phyloP scores from a whole-genome alignment of 2,888 invertebrate species.

The Autographa gamma region DNA sequence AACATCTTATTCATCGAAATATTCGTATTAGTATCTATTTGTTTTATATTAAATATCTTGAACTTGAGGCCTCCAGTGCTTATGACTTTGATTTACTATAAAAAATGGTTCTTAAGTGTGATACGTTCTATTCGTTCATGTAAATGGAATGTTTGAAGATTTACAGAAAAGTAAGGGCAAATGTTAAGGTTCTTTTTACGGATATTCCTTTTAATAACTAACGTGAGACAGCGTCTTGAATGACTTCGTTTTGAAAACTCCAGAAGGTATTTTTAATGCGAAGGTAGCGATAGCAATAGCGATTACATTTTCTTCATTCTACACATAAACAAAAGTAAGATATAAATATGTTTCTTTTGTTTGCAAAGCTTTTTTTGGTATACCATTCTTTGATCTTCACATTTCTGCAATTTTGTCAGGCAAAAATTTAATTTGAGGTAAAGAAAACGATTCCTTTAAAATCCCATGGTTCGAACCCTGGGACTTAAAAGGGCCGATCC shows the following conservation, averaged over 20 bases:
- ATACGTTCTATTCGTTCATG: neutral
- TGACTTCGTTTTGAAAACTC: neutral
- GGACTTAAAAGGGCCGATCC: neutral
- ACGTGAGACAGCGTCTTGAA: neutral
- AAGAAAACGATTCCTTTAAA: neutral
- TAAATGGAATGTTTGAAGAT: conserved; percentile 3
- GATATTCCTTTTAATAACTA: neutral
- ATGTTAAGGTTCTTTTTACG: neutral
- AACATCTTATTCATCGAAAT: conserved; percentile 23
- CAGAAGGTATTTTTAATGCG: neutral
- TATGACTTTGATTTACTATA: neutral
- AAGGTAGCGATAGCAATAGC: neutral
- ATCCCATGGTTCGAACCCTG: neutral
- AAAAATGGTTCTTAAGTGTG: neutral
- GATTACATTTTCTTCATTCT: neutral
- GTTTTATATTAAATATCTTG: neutral
- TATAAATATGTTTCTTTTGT: neutral
- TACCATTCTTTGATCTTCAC: neutral
- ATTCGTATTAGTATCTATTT: conserved; percentile 16
- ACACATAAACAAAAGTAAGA: neutral
- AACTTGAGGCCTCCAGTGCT: neutral
- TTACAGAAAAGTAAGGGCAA: neutral
- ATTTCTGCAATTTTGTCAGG: neutral
- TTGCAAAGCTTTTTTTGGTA: neutral
- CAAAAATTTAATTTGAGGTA: neutral